Conservation (phyloP, 2,113 vertebrate species). For the Ailuropoda melanoleuca region DNA sequence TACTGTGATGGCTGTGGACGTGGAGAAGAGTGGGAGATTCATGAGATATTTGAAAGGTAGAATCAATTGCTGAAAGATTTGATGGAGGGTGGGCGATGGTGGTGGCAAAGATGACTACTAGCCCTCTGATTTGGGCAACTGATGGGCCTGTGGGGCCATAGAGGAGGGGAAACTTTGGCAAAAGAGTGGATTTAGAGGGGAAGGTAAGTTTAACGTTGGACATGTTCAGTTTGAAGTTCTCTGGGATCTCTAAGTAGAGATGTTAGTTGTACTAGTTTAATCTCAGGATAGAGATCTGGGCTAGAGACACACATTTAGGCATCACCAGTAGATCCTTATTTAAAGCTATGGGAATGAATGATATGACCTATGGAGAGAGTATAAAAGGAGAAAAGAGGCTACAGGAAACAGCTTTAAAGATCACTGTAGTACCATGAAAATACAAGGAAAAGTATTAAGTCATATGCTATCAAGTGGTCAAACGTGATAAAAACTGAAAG, state of each 20-base stretch:
- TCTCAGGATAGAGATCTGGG: background rate
- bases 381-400: background rate
- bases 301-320: background rate
- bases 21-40: background rate
- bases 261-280: background rate
- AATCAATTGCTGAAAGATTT: background rate
- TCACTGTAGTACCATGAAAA: background rate
- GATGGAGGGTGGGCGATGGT: background rate
- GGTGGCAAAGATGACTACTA: background rate
- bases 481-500: background rate
- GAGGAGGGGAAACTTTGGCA: background rate
- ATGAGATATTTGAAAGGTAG: background rate
- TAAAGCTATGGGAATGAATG: constrained; percentile 1
- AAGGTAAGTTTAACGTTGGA: background rate
- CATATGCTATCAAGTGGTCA: background rate
- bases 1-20: background rate
- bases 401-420: background rate
- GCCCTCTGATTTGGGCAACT: background rate
- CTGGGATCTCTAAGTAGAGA: background rate
- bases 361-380: background rate
- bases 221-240: background rate
- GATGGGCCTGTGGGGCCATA: background rate
- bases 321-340: background rate
- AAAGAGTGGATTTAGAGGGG: background rate
- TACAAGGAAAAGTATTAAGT: background rate